A percentile compares a stretch with the other conserved stretches of the same genome.
These are phyloP conservation scores for Novumbra hubbsi DNA, from an alignment of 2,797 vertebrate genomes.

Conservation along the genomic window DNA sequence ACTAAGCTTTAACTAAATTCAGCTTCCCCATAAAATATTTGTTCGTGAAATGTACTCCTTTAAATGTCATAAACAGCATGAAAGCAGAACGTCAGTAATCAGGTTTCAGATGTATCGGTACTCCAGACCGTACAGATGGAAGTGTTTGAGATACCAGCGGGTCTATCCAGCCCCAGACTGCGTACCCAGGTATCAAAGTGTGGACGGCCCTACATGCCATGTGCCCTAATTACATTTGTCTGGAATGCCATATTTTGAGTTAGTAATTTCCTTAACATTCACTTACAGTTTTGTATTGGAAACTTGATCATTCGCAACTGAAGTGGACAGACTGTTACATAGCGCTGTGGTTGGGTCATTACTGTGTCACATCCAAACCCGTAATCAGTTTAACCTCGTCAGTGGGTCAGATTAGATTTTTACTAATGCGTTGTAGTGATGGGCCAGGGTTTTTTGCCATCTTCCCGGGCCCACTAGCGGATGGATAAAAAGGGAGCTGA, in stretches of 20 bases:
- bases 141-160: too few relatives aligned
- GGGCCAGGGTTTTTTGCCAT: background rate
- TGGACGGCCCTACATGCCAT: slow-evolving; percentile 52
- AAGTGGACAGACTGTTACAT: slow-evolving; percentile 45
- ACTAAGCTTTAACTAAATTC: too few relatives aligned
- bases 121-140: background rate
- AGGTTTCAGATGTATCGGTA: background rate
- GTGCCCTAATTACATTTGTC: slow-evolving; percentile 69
- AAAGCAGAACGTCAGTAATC: background rate
- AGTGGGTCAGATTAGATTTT: slow-evolving; percentile 68
- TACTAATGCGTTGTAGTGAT: slow-evolving; percentile 58
- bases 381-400: slow-evolving; percentile 76
- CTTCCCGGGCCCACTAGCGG: slow-evolving; percentile 35
- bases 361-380: slow-evolving; percentile 68
- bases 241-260: slow-evolving; percentile 75
- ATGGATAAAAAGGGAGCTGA: slow-evolving; percentile 11
- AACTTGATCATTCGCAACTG: slow-evolving; percentile 57
- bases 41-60: too few relatives aligned
- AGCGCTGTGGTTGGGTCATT: slow-evolving; percentile 73
- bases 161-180: background rate
- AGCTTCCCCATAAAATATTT: too few relatives aligned
- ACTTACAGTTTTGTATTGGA: slow-evolving; percentile 61
- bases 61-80: slow-evolving; percentile 11
- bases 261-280: slow-evolving; percentile 71
- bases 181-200: slow-evolving; percentile 63